Evolutionary conservation across 2,113 vertebrate species (phyloP).

Genomic region (Junco hyemalis): DNA sequence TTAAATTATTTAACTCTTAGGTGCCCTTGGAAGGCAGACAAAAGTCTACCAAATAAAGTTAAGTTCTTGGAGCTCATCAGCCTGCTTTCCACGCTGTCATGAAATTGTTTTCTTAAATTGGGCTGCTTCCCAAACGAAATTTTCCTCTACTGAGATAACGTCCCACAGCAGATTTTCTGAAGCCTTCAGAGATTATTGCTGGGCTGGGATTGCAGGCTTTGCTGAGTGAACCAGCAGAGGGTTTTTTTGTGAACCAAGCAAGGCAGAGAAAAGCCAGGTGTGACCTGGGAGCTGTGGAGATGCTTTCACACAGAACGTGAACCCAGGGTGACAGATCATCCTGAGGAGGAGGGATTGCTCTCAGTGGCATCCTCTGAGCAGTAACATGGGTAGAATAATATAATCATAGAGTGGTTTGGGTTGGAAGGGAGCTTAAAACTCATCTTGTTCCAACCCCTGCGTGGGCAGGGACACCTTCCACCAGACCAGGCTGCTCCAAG

Average conservation of each 20-base stretch:
- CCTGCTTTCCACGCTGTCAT: background rate
- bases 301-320: accelerated
- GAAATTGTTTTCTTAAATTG: constrained; percentile 17
- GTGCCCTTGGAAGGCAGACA: background rate
- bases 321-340: background rate
- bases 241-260: background rate
- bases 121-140: background rate
- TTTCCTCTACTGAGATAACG: background rate
- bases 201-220: background rate
- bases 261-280: background rate
- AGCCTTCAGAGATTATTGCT: background rate
- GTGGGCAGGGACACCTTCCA: background rate
- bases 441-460: too few relatives aligned
- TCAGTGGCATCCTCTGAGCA: background rate
- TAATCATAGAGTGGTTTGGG: background rate
- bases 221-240: background rate
- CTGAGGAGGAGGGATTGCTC: background rate
- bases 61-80: background rate
- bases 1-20: constrained; percentile 8
- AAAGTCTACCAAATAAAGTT: constrained; percentile 13
- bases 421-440: background rate
- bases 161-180: background rate
- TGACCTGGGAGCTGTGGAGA: background rate
- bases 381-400: too few relatives aligned
- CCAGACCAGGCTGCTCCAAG: background rate